Evolutionary conservation across 2,797 vertebrate species (phyloP), one percentile per base, ranked within the genome.

Genomic region (Avahi laniger): DNA sequence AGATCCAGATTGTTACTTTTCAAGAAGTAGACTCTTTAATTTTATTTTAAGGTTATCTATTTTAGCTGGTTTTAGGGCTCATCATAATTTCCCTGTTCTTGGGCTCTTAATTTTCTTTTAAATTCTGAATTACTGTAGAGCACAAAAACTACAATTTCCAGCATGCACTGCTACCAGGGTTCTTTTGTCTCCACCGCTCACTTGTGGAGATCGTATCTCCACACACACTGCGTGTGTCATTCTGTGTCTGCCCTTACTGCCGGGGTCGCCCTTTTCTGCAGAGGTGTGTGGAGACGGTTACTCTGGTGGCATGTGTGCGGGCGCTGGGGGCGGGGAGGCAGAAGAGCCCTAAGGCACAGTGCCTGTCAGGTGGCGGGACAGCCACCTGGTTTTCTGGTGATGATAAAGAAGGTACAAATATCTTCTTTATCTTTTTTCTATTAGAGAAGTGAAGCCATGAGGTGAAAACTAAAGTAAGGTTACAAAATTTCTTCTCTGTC

Each of bases 111-210:
- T 30, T 86, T 41, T 69, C 35, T 83, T 95, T n/a, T 18, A 67
- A 30, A 22, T 38, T 76, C 20, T 24, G 35, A 92, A 87, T 52
- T 43, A 46, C 35, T 63, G 7, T 35, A 67, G 50, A 76, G n/a
- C n/a, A 72, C 28, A 76, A 92, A 65, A 63, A 85, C 91, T 81
- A 59, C 54, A 93, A 28, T 65, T 95, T 52, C 26, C 73, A 92
- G 57, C 13, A 7, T 93, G 22, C 30, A 57, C n/a, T 46, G 67
- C 28, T 35, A 11, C 50, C 46, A 1, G 30, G 20, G 5, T n/a
- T 65, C 84, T 86, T 78, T 59, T 59, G 48, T 33, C 33, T 92
- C 35, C 41, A 48, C 13, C 33, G 48, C 52, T 93, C 75, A 67
- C 17, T 30, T 79, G 78, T 41, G 17, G 84, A 83, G 13, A 43